Percentiles rank a stretch among this genome's conserved stretches.
Conservation (phyloP, 2,113 vertebrate genomes). For the Sebastes fasciatus region DNA sequence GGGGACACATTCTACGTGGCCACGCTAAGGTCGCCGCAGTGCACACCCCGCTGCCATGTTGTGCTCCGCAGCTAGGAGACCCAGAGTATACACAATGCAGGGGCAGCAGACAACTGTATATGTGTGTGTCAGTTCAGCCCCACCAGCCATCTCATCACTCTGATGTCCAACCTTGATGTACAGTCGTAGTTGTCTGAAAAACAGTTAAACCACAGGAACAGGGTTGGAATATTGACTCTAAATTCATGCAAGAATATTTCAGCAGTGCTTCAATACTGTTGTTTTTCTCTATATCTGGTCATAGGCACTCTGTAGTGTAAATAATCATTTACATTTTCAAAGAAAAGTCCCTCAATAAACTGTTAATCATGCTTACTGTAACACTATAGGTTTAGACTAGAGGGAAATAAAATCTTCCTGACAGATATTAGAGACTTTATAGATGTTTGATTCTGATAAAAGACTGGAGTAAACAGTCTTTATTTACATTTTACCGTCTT, state of each 20-base stretch:
- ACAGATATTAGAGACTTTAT: background rate
- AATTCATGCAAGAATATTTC: background rate
- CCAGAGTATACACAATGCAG: constrained; percentile 59
- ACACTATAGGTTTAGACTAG: background rate
- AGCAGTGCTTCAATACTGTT: background rate
- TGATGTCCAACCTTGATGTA: constrained; percentile 51
- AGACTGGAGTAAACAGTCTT: background rate
- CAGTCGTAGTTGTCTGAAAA: constrained; percentile 43
- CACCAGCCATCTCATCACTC: constrained; percentile 26
- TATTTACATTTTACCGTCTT: background rate
- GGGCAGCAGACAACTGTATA: constrained; percentile 39
- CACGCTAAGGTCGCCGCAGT: constrained; percentile 73
- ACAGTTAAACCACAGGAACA: constrained; percentile 20
- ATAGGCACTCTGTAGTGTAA: background rate
- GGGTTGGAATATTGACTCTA: background rate
- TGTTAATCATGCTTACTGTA: background rate
- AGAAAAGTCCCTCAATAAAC: background rate
- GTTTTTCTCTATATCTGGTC: background rate
- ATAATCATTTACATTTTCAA: background rate
- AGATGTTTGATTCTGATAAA: background rate
- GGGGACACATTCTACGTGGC: constrained; percentile 77
- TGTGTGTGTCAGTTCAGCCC: constrained; percentile 26
- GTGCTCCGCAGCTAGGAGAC: constrained; percentile 82
- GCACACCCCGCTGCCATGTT: constrained; percentile 78
- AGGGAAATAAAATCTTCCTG: background rate